These are phyloP conservation scores for Odontophorus gujanensis DNA, from an alignment of 2,113 vertebrate species.

Conservation along the genomic window DNA sequence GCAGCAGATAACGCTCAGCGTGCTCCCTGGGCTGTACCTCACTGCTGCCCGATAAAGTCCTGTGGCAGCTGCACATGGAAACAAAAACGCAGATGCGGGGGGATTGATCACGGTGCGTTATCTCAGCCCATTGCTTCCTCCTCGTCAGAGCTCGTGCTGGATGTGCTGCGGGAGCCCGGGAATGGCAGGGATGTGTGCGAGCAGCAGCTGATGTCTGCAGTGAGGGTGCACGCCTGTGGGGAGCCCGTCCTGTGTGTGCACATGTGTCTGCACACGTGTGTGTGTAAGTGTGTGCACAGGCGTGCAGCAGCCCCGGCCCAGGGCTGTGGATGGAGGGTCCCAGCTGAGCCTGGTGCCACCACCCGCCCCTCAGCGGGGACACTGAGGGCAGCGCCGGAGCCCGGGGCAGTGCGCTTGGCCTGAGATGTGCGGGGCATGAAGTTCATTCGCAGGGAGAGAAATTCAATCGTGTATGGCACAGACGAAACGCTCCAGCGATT, in stretches of 20 bases:
- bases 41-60: not conserved
- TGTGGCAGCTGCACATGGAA: conserved; percentile 29
- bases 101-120: not conserved
- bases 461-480: not conserved
- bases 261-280: not conserved
- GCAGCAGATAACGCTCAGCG: not conserved
- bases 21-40: not conserved
- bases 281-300: too few relatives aligned
- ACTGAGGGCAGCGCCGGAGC: fast-evolving
- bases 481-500: not conserved
- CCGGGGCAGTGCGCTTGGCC: not conserved
- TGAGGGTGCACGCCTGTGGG: fast-evolving
- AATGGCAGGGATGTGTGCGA: not conserved
- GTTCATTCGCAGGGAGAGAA: not conserved
- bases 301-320: too few relatives aligned
- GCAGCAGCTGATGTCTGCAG: not conserved
- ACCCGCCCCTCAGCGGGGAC: too few relatives aligned
- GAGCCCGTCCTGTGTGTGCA: not conserved
- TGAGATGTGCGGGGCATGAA: fast-evolving
- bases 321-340: not conserved
- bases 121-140: conserved; percentile 47
- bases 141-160: not conserved
- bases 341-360: fast-evolving
- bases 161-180: not conserved
- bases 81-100: conserved; percentile 3